Evolutionary conservation across 2,113 vertebrate species (phyloP).

Genomic region (Oryctolagus cuniculus): DNA sequence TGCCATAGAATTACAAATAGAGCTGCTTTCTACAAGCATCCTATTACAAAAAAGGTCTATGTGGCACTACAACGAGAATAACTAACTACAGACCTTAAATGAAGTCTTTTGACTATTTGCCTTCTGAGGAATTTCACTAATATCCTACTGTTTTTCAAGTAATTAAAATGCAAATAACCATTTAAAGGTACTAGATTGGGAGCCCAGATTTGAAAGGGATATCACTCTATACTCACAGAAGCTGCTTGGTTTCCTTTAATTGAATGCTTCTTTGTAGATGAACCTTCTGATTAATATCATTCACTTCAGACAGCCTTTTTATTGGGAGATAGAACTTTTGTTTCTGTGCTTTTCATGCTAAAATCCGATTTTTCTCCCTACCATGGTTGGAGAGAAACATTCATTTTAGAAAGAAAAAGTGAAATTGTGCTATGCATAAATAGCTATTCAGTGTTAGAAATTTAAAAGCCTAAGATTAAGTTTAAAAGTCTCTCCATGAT

Average conservation of each 20-base stretch:
- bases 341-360: conserved; percentile 55
- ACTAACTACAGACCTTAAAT: conserved; percentile 67
- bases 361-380: conserved; percentile 52
- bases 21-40: conserved; percentile 59
- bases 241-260: conserved; percentile 70
- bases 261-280: conserved; percentile 70
- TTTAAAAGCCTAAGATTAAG: conserved; percentile 56
- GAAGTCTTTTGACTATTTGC: conserved; percentile 76
- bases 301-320: conserved; percentile 57
- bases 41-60: conserved; percentile 39
- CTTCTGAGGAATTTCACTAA: conserved; percentile 80
- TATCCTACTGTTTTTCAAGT: conserved; percentile 81
- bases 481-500: conserved; percentile 56
- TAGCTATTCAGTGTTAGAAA: neutral
- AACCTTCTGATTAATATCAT: conserved; percentile 76
- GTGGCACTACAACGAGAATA: conserved; percentile 60
- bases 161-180: conserved; percentile 85
- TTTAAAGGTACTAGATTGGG: conserved; percentile 71
- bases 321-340: conserved; percentile 29
- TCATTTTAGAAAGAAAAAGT: conserved; percentile 39
- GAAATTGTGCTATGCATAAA: conserved; percentile 47
- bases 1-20: conserved; percentile 46
- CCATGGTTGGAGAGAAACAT: conserved; percentile 19
- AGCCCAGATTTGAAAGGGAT: conserved; percentile 76
- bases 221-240: conserved; percentile 67